Percentiles rank a stretch among this genome's conserved stretches.
Evolutionary conservation across 2,797 vertebrate species (phyloP).

Genomic region (Sebastes steindachneri): DNA sequence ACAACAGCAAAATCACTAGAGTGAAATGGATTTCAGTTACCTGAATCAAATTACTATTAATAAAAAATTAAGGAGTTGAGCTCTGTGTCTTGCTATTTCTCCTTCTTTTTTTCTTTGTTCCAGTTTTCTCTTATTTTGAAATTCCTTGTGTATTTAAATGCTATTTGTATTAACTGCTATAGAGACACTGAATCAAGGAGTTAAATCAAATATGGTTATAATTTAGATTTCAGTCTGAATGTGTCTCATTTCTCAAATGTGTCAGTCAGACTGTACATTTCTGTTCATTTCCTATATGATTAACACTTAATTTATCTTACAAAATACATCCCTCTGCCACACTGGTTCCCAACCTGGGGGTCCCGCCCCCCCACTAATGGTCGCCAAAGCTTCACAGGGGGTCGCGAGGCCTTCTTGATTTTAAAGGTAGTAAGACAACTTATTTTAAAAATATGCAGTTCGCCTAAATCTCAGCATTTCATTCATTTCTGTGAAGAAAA

Average conservation of each 20-base stretch:
- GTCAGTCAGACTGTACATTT: not conserved
- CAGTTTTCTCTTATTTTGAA: not conserved
- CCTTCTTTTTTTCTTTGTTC: not conserved
- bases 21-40: constrained; percentile 53
- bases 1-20: constrained; percentile 41
- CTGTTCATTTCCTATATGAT: not conserved
- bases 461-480: too few species aligned
- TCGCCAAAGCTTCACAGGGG: too few species aligned
- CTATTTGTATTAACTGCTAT: not conserved
- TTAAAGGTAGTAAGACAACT: too few species aligned
- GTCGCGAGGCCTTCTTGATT: too few species aligned
- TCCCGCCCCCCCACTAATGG: too few species aligned
- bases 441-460: too few species aligned
- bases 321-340: not conserved
- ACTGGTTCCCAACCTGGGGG: too few species aligned
- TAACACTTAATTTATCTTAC: not conserved
- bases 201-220: not conserved
- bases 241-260: not conserved
- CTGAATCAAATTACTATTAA: constrained; percentile 50
- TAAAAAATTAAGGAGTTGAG: constrained; percentile 43
- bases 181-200: not conserved
- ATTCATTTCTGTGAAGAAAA: too few species aligned
- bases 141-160: not conserved
- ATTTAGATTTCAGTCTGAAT: not conserved
- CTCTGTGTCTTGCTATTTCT: not conserved